A percentile compares a stretch with the other conserved stretches of the same genome.
phyloP scores from a whole-genome alignment of 1,140 invertebrate genomes.

The Drosophila trapezifrons region DNA sequence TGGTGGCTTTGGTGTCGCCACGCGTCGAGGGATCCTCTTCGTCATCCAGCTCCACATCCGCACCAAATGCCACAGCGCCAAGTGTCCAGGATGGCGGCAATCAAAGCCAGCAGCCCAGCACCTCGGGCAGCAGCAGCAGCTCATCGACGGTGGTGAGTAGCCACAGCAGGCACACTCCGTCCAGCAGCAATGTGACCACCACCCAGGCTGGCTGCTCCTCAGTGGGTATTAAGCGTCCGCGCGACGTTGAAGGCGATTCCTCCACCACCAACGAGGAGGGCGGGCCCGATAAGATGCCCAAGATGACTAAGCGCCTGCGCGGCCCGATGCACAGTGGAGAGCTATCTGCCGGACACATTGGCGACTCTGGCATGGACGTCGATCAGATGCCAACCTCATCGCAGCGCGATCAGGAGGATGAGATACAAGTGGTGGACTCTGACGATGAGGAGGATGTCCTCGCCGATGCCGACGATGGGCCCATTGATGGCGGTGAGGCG shows the following conservation, averaged over 20 bases:
- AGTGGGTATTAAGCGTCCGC: slow-evolving; percentile 85
- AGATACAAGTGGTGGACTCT: slow-evolving; percentile 90
- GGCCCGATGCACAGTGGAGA: slow-evolving; percentile 70
- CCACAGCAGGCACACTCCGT: slow-evolving; percentile 86
- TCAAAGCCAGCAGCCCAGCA: slow-evolving; percentile 81
- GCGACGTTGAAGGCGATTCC: slow-evolving; percentile 86
- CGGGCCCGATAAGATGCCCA: slow-evolving; percentile 81
- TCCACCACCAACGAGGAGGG: slow-evolving; percentile 85
- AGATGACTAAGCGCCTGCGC: slow-evolving; percentile 84
- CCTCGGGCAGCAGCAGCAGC: slow-evolving; percentile 75
- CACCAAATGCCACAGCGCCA: slow-evolving; percentile 66
- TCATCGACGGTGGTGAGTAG: slow-evolving; percentile 84
- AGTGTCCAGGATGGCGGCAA: slow-evolving; percentile 84
- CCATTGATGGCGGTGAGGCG: slow-evolving; percentile 85
- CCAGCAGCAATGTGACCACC: slow-evolving; percentile 87
- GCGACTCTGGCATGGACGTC: slow-evolving; percentile 87
- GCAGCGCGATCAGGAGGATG: slow-evolving; percentile 92
- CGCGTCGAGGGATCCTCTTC: slow-evolving; percentile 86
- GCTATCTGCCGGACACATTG: slow-evolving; percentile 79
- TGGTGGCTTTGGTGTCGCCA: slow-evolving; percentile 90
- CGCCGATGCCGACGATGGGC: slow-evolving; percentile 69
- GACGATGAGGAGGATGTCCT: slow-evolving; percentile 87
- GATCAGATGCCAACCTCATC: slow-evolving; percentile 93
- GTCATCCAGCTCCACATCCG: slow-evolving; percentile 60
- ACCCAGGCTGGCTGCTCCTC: slow-evolving; percentile 85